Evolutionary conservation across 2,797 vertebrate species (phyloP), one percentile per base, ranked within the genome.

Genomic region (Zalophus californianus): DNA sequence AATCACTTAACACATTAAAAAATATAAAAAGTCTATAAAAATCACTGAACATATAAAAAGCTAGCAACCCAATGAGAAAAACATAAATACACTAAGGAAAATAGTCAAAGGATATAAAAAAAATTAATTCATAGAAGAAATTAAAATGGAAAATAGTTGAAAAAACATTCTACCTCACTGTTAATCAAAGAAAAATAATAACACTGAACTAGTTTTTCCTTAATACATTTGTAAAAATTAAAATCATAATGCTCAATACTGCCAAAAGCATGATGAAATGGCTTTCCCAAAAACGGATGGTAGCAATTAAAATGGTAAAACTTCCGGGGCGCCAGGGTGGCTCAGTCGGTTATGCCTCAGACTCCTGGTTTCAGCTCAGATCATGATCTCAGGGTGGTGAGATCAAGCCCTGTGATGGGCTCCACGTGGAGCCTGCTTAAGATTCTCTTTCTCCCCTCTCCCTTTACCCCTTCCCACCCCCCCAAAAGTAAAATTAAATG

Each of bases 101-200:
- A 88, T 77, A 14, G 8, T 80, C 38, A 94, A 90, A 92, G 35
- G 38, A 70, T n/a, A 91, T 41, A 44, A 82, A 91, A 91, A 86
- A 82, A 89, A 44, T 27, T 50, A 73, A 94, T 70, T 92, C 80
- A 79, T 84, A 83, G 20, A 85, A 92, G 7, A 77, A 95, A 94
- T 58, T 80, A 86, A 95, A 90, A 64, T 89, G 5, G 25, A 94
- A 94, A 80, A 80, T 15, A 64, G 11, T 25, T 93, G 13, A 82
- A 94, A 80, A 94, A 95, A 41, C 48, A 62, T 35, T 72, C 35
- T 64, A 25, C 23, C 5, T 73, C 70, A 83, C 13, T 86, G 13
- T 75, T 85, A 94, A 88, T 84, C 44, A 87, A 86, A 94, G 79
- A 89, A 82, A 96, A 93, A 70, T 84, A 54, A 80, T 82, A 85